Base-by-base conservation (phyloP, 2,113 vertebrate genomes). In the Lynx canadensis region DNA sequence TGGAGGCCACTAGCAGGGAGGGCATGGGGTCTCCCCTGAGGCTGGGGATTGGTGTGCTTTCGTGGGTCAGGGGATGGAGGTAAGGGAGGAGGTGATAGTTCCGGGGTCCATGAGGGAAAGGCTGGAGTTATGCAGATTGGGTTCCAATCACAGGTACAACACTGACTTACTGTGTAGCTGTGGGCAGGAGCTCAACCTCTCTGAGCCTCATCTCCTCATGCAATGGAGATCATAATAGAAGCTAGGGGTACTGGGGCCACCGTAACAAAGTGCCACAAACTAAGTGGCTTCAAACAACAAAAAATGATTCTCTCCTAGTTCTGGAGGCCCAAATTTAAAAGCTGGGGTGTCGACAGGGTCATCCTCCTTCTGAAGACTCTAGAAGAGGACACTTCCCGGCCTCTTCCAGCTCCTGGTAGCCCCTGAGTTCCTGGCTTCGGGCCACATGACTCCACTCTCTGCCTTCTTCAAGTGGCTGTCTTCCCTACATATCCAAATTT, bases 81-180 rank as follows among this genome's bases (percentile, higher is more conserved):
- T 57, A 68, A 36, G 12, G 45, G 19, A 50, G 31, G 21, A 66
- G 52, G 45, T 38, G 36, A 31, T 19, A 55, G 21, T 11, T 60
- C 31, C 4, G 5, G n/a, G 29, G 19, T 36, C 19, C 3, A 0
- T 19, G 25, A 57, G 33, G 38, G 18, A 84, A 21, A 73, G 31
- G 7, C 29, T 52, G 36, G 71, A 79, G 41, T 36, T 78, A 45
- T 31, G 11, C n/a, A 50, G 25, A 52, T 10, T 48, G 14, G 38
- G 23, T 41, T 87, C 74, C 29, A 31, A 60, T 55, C 18, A 60
- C 50, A 33, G 27, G 21, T 69, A 7, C 19, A 10, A 36, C 11
- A 52, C 27, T 23, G 11, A 69, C 88, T 27, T 45, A 23, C 13
- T 25, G 14, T 90, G 71, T 27, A 78, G n/a, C 27, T 7, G 33